Evolutionary conservation across 2,888 invertebrate genomes (phyloP), one percentile per base, ranked within the genome.

Genomic region (Tigriopus californicus): DNA sequence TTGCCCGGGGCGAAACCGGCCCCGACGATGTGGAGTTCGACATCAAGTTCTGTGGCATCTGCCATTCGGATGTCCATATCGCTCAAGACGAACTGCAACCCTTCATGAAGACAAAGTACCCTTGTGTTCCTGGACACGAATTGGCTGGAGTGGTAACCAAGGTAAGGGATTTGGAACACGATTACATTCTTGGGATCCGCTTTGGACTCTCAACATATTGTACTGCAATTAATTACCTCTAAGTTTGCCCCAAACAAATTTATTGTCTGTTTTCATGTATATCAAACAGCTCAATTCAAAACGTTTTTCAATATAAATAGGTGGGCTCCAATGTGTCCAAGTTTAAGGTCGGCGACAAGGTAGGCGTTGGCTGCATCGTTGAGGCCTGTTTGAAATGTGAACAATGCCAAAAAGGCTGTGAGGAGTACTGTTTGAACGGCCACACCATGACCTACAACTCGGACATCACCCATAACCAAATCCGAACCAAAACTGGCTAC

Each of bases 81-180:
- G 54, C 42, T 8, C 2, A 60, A 2, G 56, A 60, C 44, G 60
- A 60, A 15, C 41, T 41, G 60, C 18, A 42, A 15, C 33, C 33
- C 8, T 33, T 33, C 8, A 3, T 33, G 3, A 13, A 11, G 10
- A 44, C 25, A 24, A 41, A 41, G 10, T 60, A 60, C 24, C 60
- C 60, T 18, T 3, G 41, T 3, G 58, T 60, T 15, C 60, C 60
- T 3, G 60, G 60, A 20, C 60, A 60, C 24, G 60, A 60, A 46
- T 33, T 58, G 15, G 55, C 57, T 11, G 60, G 60, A 10, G 15
- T 47, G 15, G 57, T 60, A 13, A 25, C 46, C 24, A 18, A 33
- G 22, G 48, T 60, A 12, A 46, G 8, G 5, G 3, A 33, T 3
- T 33, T 33, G 8, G n/a, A n/a, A n/a, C n/a, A n/a, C n/a, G n/a